Evolutionary conservation across 2,888 invertebrate genomes (phyloP).

Genomic region (Lasioglossum marginatum): DNA sequence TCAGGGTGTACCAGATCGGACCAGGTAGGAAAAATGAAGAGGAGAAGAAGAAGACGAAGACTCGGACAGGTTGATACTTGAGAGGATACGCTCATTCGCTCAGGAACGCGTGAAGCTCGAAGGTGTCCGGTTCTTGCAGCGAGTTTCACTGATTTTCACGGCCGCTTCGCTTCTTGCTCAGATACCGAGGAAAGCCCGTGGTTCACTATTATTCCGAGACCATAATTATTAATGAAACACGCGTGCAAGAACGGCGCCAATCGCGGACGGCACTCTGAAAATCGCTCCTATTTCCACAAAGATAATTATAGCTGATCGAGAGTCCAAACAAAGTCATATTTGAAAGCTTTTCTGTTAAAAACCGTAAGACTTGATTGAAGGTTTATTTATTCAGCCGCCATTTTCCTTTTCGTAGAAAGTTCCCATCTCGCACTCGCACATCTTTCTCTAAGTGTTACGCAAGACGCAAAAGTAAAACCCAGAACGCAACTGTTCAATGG

Average conservation of each 20-base stretch:
- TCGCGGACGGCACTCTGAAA: background rate
- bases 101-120: background rate
- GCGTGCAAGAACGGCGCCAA: background rate
- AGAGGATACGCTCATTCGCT: slow-evolving; percentile 6
- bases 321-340: background rate
- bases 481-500: background rate
- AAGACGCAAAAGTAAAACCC: background rate
- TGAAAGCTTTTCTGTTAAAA: too few species aligned
- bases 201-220: background rate
- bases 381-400: background rate
- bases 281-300: background rate
- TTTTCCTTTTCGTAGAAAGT: background rate
- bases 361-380: background rate
- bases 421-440: background rate
- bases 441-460: background rate
- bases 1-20: background rate
- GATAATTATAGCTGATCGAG: background rate
- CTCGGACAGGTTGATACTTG: background rate
- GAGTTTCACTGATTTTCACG: slow-evolving; percentile 28
- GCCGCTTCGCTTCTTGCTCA: slow-evolving; percentile 21
- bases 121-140: background rate
- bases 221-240: slow-evolving; percentile 14
- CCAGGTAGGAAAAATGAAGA: background rate
- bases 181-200: background rate
- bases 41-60: background rate